Evolutionary conservation across 1,140 invertebrate species (phyloP), one percentile per base, ranked within the genome.

Genomic region (Chironomus tepperi): DNA sequence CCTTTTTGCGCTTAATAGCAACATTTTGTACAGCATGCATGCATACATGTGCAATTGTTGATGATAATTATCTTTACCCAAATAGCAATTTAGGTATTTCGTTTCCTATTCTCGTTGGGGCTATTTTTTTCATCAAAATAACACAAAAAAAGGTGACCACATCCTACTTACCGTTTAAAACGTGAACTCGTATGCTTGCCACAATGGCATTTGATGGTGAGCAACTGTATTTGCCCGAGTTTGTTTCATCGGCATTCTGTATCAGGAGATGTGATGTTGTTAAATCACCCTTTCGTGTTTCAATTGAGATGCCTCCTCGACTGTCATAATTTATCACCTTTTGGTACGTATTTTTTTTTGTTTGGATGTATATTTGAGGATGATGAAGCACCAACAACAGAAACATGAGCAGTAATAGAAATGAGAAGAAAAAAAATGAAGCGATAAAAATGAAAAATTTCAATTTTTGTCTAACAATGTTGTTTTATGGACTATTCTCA

Each of bases 181-280:
- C 86, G 73, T 87, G 86, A 42, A 87, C 85, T 74, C 83, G 83
- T 76, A 87, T 84, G 76, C 83, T 84, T 76, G 85, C 83, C 73
- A 85, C 83, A 74, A 86, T 84, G 21, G 86, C 85, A 75, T 86
- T 85, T 73, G 82, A 81, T 76, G 85, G 84, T 76, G 83, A 80
- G 77, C 84, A 85, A 7, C 82, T 84, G 79, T 85, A 85, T 77
- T 83, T 83, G 70, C 84, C 85, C 0, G 84, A 84, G 76, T 85
- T 84, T 73, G 79, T 77, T 74, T 81, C 75, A 77, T 83, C 81
- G 73, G 82, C 81, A 77, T 80, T 79, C 77, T 81, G 80, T 75
- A 83, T 82, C 76, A 83, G 80, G 74, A 83, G 73, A 75, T 80
- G 81, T 74, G 82, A 83, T 79, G 82, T 83, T 43, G 82, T 82